These are phyloP conservation scores for Neolamprologus falcicula DNA, from an alignment of 2,113 vertebrate genomes.

Conservation along the genomic window DNA sequence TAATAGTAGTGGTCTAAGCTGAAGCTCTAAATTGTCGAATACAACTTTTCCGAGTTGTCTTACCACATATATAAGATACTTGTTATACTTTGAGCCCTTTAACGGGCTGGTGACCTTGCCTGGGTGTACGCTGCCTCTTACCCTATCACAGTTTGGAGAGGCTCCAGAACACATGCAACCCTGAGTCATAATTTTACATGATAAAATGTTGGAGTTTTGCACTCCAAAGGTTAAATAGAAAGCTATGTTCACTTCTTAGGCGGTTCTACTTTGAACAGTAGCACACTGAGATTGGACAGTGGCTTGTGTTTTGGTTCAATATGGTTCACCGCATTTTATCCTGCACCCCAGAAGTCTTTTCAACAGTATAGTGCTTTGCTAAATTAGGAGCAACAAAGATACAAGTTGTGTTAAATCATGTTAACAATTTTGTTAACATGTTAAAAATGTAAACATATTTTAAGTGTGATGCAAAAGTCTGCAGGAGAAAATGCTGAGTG, in stretches of 20 bases:
- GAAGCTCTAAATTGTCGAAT: background rate
- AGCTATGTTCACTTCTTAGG: background rate
- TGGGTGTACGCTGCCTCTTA: background rate
- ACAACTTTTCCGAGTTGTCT: background rate
- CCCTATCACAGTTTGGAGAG: background rate
- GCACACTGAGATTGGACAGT: background rate
- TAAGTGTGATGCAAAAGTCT: background rate
- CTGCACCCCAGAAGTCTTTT: background rate
- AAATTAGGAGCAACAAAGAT: background rate
- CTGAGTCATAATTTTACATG: background rate
- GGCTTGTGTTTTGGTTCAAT: background rate
- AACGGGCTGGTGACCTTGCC: background rate
- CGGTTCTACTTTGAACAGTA: background rate
- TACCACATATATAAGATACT: background rate
- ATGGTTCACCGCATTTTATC: background rate
- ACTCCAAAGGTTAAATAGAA: background rate
- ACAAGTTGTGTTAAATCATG: background rate
- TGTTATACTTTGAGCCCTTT: background rate
- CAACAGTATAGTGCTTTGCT: background rate
- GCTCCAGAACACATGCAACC: background rate
- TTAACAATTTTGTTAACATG: background rate
- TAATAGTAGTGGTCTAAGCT: background rate
- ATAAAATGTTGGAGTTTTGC: background rate
- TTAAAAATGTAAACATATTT: background rate
- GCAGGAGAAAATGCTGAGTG: background rate